These are phyloP conservation scores for Hermodice carunculata DNA, from an alignment of 2,888 invertebrate species.

Conservation along the genomic window DNA sequence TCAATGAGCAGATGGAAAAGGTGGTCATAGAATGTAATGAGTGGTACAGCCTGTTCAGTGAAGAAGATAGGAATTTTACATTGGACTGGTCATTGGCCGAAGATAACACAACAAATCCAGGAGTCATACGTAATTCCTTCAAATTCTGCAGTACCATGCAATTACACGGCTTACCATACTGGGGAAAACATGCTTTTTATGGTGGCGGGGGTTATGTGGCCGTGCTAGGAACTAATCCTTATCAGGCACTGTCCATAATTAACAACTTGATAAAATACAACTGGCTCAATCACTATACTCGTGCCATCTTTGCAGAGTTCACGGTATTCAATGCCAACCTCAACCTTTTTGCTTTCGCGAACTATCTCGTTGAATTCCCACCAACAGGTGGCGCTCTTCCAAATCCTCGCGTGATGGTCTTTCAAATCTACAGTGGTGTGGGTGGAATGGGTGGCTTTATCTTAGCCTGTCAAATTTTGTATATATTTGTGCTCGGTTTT, in stretches of 20 bases:
- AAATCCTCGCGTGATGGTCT: constrained; percentile 38
- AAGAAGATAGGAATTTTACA: constrained; percentile 36
- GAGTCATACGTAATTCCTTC: background rate
- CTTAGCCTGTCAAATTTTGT: constrained; percentile 26
- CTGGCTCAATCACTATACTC: constrained; percentile 34
- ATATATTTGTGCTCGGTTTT: constrained; percentile 31
- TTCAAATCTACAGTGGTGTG: constrained; percentile 21
- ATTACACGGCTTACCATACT: constrained; percentile 9
- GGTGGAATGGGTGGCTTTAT: constrained; percentile 11
- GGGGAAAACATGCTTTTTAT: background rate
- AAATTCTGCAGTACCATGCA: background rate
- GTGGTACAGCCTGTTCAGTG: constrained; percentile 5
- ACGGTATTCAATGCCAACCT: constrained; percentile 48
- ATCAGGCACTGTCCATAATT: background rate
- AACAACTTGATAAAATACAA: constrained; percentile 1
- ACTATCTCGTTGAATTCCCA: constrained; percentile 56
- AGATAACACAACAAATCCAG: constrained; percentile 7
- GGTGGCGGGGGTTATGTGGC: constrained; percentile 28
- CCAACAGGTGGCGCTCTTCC: constrained; percentile 54
- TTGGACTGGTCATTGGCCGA: constrained; percentile 50
- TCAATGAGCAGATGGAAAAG: background rate
- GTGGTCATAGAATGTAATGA: constrained; percentile 23
- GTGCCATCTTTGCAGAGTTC: constrained; percentile 36
- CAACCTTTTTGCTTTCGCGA: constrained; percentile 54
- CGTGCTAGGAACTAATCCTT: constrained; percentile 9